These are phyloP conservation scores for Caenorhabditis sp. DNA, from an alignment of 2,888 invertebrate genomes.

Conservation along the genomic window DNA sequence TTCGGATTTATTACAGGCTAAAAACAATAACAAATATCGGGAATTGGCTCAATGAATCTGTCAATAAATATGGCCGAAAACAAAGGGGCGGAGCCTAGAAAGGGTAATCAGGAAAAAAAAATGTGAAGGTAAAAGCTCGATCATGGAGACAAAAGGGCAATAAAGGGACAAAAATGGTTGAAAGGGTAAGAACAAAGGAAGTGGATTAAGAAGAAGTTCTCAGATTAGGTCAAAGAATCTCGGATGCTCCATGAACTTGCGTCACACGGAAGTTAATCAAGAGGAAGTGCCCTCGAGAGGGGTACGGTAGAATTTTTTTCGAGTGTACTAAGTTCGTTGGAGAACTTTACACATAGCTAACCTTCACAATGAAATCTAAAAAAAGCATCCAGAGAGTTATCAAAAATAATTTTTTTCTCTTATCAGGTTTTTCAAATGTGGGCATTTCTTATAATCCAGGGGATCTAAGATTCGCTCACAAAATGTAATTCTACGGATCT, in stretches of 20 bases:
- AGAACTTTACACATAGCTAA: too few relatives aligned
- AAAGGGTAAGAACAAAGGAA: conserved; percentile 33
- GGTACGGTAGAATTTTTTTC: neutral
- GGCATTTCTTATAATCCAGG: too few relatives aligned
- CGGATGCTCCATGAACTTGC: conserved; percentile 9
- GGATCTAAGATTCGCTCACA: too few relatives aligned
- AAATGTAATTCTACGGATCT: too few relatives aligned
- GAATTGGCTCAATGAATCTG: conserved; percentile 23
- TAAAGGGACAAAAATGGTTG: conserved; percentile 21
- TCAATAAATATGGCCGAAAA: neutral
- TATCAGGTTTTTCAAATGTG: too few relatives aligned
- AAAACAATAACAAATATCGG: conserved; percentile 29
- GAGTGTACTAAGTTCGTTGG: neutral
- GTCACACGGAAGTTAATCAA: conserved; percentile 3
- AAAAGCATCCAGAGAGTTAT: too few relatives aligned
- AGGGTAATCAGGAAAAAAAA: conserved; percentile 15
- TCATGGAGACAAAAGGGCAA: conserved; percentile 9
- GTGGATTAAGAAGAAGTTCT: neutral
- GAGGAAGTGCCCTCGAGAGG: neutral
- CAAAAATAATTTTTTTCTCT: too few relatives aligned
- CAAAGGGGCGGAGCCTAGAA: conserved; percentile 31
- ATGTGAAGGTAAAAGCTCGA: conserved; percentile 8
- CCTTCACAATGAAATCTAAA: too few relatives aligned
- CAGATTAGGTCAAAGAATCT: conserved; percentile 7
- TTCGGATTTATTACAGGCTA: conserved; percentile 26